Conservation (phyloP, 2,113 vertebrate genomes). For the Rhodinocichla rosea region DNA sequence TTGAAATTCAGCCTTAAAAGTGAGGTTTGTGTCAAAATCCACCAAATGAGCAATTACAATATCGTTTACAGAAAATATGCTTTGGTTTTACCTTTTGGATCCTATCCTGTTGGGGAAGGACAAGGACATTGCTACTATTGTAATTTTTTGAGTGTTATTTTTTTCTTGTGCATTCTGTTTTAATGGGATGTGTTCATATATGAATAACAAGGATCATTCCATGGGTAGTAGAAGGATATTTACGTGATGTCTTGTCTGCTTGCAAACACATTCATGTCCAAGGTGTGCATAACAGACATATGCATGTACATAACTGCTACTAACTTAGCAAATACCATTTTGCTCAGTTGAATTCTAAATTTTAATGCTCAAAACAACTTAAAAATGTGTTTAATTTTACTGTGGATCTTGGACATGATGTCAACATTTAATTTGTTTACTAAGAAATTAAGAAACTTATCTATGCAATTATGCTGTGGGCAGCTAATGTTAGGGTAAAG, state of each 20-base stretch:
- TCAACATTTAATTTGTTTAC: constrained; percentile 1
- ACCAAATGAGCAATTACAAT: background rate
- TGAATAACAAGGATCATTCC: background rate
- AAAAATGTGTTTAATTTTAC: background rate
- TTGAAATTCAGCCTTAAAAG: background rate
- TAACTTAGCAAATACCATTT: background rate
- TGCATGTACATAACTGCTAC: background rate
- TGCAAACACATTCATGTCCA: background rate
- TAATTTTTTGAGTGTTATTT: background rate
- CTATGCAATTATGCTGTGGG: constrained; percentile 15
- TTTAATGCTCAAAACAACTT: background rate
- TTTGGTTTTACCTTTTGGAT: background rate
- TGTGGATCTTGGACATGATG: background rate
- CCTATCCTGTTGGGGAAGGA: background rate
- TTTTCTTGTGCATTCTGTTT: background rate
- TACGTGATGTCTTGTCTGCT: background rate
- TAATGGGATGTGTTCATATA: background rate
- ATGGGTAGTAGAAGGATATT: background rate
- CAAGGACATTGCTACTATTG: background rate
- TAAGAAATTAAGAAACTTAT: background rate
- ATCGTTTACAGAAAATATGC: background rate
- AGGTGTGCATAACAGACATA: too few species aligned
- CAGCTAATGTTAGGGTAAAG: background rate
- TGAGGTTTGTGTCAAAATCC: background rate
- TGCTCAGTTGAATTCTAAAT: background rate